Conservation (phyloP, 2,113 vertebrate genomes). For the Archilochus colubris region DNA sequence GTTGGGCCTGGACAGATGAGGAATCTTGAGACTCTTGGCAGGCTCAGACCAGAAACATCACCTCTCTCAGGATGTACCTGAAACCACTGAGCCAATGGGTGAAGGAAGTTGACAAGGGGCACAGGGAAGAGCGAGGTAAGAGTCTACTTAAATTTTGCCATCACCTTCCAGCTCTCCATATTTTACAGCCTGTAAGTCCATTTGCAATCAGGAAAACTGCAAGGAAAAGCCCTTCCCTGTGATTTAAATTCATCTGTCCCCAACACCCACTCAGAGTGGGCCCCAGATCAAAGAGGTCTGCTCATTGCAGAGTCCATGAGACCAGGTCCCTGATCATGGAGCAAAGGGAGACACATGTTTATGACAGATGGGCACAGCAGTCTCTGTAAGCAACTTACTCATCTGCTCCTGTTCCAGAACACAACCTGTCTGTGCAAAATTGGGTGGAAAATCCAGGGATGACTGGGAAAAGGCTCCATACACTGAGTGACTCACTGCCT, state of each 20-base stretch:
- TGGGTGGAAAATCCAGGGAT: not conserved
- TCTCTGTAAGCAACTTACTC: not conserved
- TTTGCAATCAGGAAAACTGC: not conserved
- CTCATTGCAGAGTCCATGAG: not conserved
- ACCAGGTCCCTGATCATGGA: fast-evolving
- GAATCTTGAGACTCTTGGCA: not conserved
- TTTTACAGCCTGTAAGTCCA: not conserved
- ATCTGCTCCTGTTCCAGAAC: not conserved
- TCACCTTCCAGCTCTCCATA: not conserved
- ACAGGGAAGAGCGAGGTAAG: not conserved
- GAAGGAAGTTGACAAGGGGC: not conserved
- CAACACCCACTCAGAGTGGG: not conserved
- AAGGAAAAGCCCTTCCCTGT: not conserved
- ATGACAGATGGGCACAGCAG: fast-evolving
- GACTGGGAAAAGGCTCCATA: not conserved
- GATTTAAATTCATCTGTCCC: not conserved
- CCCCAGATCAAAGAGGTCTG: not conserved
- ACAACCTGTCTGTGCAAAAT: not conserved
- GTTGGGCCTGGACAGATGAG: not conserved
- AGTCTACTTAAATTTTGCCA: not conserved
- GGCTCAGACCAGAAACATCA: not conserved
- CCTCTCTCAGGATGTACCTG: not conserved
- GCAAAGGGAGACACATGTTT: not conserved
- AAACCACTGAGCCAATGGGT: not conserved
- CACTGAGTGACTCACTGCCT: not conserved